Evolutionary conservation across 2,113 vertebrate species (phyloP).

Genomic region (Columbina picui): DNA sequence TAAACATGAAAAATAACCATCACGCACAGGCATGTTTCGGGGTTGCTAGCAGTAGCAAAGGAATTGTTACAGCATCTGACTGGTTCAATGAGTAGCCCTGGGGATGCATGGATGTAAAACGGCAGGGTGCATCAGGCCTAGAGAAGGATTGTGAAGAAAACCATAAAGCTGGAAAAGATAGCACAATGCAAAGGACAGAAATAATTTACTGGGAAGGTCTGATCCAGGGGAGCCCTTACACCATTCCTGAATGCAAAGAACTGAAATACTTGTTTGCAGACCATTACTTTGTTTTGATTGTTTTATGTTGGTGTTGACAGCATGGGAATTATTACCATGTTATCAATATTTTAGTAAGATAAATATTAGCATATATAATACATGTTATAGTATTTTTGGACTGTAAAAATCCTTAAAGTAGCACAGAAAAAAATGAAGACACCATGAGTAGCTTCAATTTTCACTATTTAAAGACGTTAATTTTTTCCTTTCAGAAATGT

Average conservation of each 20-base stretch:
- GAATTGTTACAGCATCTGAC: not conserved
- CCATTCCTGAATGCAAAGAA: not conserved
- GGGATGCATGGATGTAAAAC: not conserved
- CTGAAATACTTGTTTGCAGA: not conserved
- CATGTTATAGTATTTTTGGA: not conserved
- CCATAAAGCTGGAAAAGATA: not conserved
- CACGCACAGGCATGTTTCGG: not conserved
- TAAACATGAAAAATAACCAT: constrained; percentile 24
- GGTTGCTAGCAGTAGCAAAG: not conserved
- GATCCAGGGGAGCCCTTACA: not conserved
- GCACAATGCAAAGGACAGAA: not conserved
- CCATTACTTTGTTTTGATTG: not conserved
- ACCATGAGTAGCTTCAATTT: not conserved
- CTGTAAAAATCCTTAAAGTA: not conserved
- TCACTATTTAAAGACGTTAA: not conserved
- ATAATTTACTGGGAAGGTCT: not conserved
- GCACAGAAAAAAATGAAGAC: not conserved
- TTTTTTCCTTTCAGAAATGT: not conserved
- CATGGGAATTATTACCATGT: not conserved
- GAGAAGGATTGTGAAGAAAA: not conserved
- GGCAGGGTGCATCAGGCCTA: not conserved
- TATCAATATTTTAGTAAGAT: not conserved
- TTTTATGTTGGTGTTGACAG: not conserved
- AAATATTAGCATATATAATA: not conserved
- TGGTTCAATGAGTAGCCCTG: not conserved